These are phyloP conservation scores for Macropis europaea DNA, from an alignment of 2,888 invertebrate genomes.

Conservation along the genomic window DNA sequence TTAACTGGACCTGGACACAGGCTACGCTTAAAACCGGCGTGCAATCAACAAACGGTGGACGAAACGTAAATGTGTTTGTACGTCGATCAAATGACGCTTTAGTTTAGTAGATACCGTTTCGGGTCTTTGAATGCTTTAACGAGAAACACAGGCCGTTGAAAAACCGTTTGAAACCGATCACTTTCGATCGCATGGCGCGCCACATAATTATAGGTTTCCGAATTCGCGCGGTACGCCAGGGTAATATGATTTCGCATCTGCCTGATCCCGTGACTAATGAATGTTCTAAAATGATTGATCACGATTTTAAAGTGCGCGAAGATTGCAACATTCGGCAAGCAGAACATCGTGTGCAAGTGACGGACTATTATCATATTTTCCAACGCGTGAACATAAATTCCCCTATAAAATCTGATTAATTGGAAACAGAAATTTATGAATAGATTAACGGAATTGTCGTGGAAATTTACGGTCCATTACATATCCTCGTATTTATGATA, in stretches of 20 bases:
- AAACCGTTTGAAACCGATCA: neutral
- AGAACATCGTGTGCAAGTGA: neutral
- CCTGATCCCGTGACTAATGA: neutral
- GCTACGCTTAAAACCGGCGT: conserved; percentile 36
- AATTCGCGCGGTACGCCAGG: too few relatives aligned
- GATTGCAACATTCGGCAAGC: neutral
- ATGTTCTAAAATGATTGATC: neutral
- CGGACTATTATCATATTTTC: neutral
- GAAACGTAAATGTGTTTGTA: conserved; percentile 11
- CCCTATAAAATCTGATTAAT: neutral
- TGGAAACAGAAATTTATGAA: conserved; percentile 5
- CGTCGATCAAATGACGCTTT: conserved; percentile 22
- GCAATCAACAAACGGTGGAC: conserved; percentile 3
- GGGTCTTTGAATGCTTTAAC: conserved; percentile 16
- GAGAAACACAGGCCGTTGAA: conserved; percentile 1
- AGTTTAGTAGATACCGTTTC: conserved; percentile 5
- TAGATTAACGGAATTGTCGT: too few relatives aligned
- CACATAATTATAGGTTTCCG: too few relatives aligned
- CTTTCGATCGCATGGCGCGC: too few relatives aligned
- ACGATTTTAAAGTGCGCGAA: neutral
- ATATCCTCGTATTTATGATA: too few relatives aligned
- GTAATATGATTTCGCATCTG: too few relatives aligned
- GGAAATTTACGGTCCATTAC: too few relatives aligned
- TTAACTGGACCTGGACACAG: conserved; percentile 1
- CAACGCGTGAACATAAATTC: neutral